phyloP scores from a whole-genome alignment of 2,888 invertebrate genomes.

The Zhengitettix transpicula region DNA sequence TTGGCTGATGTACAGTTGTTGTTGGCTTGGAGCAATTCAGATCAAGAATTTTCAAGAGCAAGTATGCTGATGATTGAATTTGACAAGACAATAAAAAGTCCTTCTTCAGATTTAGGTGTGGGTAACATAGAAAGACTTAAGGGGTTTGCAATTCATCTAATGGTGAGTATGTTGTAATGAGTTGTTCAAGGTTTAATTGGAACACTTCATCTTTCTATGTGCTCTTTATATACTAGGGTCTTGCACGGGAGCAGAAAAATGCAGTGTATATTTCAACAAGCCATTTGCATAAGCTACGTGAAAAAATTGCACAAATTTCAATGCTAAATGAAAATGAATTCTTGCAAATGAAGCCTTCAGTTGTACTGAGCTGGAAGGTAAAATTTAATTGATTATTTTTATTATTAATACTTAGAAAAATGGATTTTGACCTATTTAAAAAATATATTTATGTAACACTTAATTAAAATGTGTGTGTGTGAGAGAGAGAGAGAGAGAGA shows the following conservation, averaged over 20 bases:
- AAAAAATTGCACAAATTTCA: background rate
- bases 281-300: background rate
- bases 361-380: background rate
- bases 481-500: no score
- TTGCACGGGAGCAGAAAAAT: background rate
- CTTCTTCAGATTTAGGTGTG: constrained; percentile 61
- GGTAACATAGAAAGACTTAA: constrained; percentile 70
- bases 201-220: no score
- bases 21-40: no score
- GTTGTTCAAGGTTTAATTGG: no score
- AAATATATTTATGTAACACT: no score
- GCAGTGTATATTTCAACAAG: background rate
- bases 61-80: constrained; percentile 20
- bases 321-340: background rate
- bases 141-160: constrained; percentile 67
- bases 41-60: no score
- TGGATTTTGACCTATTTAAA: no score
- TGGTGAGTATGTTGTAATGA: constrained; percentile 28
- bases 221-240: no score
- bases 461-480: no score
- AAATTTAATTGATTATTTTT: no score
- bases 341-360: background rate
- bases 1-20: no score
- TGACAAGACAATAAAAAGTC: constrained; percentile 40
- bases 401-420: no score